Percentiles rank a stretch among this genome's conserved stretches.
phyloP scores from a whole-genome alignment of 2,797 vertebrate genomes.

The Mycteria americana region DNA sequence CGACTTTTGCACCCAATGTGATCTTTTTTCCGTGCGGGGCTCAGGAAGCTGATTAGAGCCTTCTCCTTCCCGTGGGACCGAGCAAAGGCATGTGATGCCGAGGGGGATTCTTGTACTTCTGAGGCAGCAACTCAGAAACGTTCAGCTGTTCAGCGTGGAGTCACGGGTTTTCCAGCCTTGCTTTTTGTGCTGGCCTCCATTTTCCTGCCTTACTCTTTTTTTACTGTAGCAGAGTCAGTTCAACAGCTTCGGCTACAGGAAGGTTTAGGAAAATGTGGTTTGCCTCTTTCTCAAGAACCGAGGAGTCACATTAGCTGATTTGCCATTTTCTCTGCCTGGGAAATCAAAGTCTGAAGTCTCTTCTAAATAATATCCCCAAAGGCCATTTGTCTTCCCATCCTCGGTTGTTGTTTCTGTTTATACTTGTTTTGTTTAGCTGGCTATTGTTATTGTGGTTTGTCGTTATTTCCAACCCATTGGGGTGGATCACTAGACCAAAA shows the following conservation, averaged over 20 bases:
- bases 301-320: conserved; percentile 12
- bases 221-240: neutral
- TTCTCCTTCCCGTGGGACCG: neutral
- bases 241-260: neutral
- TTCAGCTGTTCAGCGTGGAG: neutral
- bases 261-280: conserved; percentile 41
- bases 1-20: neutral
- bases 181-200: neutral
- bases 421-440: conserved; percentile 53
- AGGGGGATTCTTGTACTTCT: neutral
- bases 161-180: neutral
- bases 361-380: conserved; percentile 58
- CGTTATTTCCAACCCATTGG: conserved; percentile 51
- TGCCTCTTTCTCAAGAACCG: conserved; percentile 24
- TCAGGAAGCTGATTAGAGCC: neutral
- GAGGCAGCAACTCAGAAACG: neutral
- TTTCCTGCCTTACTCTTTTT: neutral
- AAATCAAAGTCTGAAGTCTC: conserved; percentile 51
- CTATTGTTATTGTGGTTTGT: conserved; percentile 64
- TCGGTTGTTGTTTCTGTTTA: conserved; percentile 59
- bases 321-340: conserved; percentile 33
- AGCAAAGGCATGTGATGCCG: neutral
- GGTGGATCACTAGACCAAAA: conserved; percentile 36
- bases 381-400: conserved; percentile 45
- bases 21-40: neutral